Base-by-base conservation (phyloP, 2,888 invertebrate genomes). In the Drosophila parthenogenetica region DNA sequence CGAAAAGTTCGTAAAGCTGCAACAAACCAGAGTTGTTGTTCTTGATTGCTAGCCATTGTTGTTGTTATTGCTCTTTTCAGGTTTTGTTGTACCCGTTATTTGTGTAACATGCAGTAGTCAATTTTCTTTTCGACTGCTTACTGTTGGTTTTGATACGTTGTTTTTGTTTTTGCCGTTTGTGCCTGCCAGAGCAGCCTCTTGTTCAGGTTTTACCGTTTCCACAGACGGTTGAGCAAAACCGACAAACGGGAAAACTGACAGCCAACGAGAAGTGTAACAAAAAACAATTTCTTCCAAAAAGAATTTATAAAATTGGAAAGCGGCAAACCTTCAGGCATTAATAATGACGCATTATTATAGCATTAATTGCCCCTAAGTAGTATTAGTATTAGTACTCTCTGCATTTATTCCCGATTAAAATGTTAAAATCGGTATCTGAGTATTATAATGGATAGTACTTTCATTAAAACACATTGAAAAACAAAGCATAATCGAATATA, bases 1-100 rank as follows among this genome's bases (percentile, higher is more conserved):
- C 71, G 73, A 87, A 87, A 76, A 84, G 81, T 86, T 86, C 64
- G 72, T 76, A 73, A 87, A 77, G 73, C 85, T 89, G 81, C 89
- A 79, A 64, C 79, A 46, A 76, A 80, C 68, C 73, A 71, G 66
- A 69, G 53, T 39, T 40, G 25, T n/a, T 32, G 45, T 49, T 57
- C 68, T 60, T 80, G 67, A 49, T 71, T 74, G 70, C 65, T 59
- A 17, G 59, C 65, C 75, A 74, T 76, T 86, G 74, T 79, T 61
- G 69, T 63, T 64, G 63, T 29, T 45, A 2, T 32, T 60, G 49
- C 58, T 70, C 49, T 53, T 75, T 49, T 59, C 50, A 22, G 61
- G 43, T 59, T 55, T 35, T 69, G 59, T 35, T 69, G 65, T 48
- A 60, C 22, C 46, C 61, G 60, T 37, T 57, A 50, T 37, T 64